Percentiles rank a stretch among this genome's conserved stretches.
These are phyloP conservation scores for Julus scandinavius DNA, from an alignment of 2,888 invertebrate species.

Conservation along the genomic window DNA sequence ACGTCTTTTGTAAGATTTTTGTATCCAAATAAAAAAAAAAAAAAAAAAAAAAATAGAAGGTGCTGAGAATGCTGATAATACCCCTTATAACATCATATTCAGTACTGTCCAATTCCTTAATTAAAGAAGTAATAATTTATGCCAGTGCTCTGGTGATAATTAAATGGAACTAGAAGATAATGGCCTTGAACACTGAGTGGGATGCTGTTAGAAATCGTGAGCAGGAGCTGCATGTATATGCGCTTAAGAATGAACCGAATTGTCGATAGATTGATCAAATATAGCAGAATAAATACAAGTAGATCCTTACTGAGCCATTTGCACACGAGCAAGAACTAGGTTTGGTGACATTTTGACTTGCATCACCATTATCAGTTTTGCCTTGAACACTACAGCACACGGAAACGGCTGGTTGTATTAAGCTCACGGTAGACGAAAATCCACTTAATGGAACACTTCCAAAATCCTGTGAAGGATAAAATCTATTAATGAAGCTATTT, in stretches of 20 bases:
- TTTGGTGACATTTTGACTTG: neutral
- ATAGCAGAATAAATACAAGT: neutral
- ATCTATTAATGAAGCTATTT: neutral
- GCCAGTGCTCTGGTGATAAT: no score
- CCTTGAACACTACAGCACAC: slow-evolving; percentile 47
- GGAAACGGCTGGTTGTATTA: slow-evolving; percentile 15
- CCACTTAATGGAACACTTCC: slow-evolving; percentile 47
- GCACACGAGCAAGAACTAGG: slow-evolving; percentile 28
- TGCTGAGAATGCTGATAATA: no score
- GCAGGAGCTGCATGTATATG: no score
- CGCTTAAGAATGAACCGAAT: neutral
- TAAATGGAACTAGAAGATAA: no score
- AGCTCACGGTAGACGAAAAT: slow-evolving; percentile 28
- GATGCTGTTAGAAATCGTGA: no score
- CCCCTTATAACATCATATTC: no score
- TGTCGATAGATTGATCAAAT: neutral
- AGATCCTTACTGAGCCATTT: slow-evolving; percentile 28
- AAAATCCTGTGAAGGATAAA: slow-evolving; percentile 48
- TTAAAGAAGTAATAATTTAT: no score
- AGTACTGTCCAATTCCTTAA: no score
- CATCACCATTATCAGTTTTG: neutral
- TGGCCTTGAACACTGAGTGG: neutral
- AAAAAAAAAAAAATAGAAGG: no score
- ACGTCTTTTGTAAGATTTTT: no score
- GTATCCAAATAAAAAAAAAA: no score